phyloP scores from a whole-genome alignment of 2,888 invertebrate species.

The Drosophila demipolita region DNA sequence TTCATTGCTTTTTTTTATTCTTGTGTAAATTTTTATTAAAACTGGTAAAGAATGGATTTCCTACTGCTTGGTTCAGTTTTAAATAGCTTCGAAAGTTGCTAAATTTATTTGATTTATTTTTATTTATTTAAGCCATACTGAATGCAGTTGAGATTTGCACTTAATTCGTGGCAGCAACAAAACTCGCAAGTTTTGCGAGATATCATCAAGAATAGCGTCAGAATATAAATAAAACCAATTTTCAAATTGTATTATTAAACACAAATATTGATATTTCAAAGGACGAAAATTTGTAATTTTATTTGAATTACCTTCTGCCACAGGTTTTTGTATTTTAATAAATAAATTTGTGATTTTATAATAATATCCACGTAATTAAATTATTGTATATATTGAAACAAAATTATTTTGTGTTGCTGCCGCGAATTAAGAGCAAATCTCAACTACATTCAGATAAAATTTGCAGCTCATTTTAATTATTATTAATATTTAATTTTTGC shows the following conservation, averaged over 20 bases:
- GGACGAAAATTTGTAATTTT: not conserved
- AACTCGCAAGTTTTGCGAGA: no score
- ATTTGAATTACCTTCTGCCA: not conserved
- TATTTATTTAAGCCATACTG: no score
- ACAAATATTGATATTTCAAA: not conserved
- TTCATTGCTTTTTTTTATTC: no score
- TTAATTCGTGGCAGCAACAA: no score
- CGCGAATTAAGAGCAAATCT: no score
- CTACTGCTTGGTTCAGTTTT: not conserved
- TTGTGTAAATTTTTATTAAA: no score
- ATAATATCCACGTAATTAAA: slow-evolving; percentile 28
- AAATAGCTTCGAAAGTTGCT: not conserved
- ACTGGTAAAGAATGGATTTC: not conserved
- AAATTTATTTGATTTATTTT: no score
- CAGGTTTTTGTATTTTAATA: not conserved
- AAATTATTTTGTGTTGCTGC: slow-evolving; percentile 12
- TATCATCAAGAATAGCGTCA: not conserved
- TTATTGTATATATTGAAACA: slow-evolving; percentile 21
- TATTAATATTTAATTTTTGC: not conserved
- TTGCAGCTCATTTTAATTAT: slow-evolving; percentile 4
- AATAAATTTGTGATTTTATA: slow-evolving; percentile 18
- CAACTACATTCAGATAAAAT: slow-evolving; percentile 11
- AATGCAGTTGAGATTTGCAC: no score
- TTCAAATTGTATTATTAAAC: not conserved
- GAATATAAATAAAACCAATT: not conserved